phyloP scores from a whole-genome alignment of 2,888 invertebrate genomes.

The Germaria angustata region DNA sequence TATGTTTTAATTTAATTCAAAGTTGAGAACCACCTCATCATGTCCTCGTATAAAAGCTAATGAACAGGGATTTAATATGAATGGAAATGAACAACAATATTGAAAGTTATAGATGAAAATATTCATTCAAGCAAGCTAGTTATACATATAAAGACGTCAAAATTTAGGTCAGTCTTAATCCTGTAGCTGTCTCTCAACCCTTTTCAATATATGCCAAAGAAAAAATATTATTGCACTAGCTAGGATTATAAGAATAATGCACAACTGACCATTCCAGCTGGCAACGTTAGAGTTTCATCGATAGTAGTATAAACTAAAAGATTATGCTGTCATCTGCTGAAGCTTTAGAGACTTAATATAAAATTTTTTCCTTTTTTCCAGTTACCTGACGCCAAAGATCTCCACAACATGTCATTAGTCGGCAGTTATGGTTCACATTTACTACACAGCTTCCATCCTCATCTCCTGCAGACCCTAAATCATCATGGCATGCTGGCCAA shows the following conservation, averaged over 20 bases:
- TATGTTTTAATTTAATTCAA: too few species aligned
- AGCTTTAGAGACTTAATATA: not conserved
- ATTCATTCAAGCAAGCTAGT: too few species aligned
- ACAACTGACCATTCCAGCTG: slow-evolving; percentile 26
- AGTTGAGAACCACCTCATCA: too few species aligned
- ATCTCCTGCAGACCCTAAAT: slow-evolving; percentile 86
- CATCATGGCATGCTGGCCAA: slow-evolving; percentile 82
- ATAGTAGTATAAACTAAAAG: not conserved
- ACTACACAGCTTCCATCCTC: slow-evolving; percentile 86
- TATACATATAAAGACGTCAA: too few species aligned
- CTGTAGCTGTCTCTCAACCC: slow-evolving; percentile 14
- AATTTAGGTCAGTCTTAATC: slow-evolving; percentile 15
- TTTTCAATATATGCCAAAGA: slow-evolving; percentile 35
- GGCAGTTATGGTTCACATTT: slow-evolving; percentile 85
- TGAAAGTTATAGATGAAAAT: not conserved
- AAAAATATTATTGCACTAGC: not conserved
- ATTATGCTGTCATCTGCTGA: slow-evolving; percentile 33
- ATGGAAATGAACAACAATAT: not conserved
- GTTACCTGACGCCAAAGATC: slow-evolving; percentile 83
- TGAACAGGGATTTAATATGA: too few species aligned
- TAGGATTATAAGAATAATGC: not conserved
- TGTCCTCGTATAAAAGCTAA: too few species aligned
- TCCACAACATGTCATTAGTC: slow-evolving; percentile 84
- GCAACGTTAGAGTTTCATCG: not conserved
- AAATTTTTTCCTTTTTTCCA: slow-evolving; percentile 60